Conservation (phyloP, 2,113 vertebrate species). For the Siniperca knerii region DNA sequence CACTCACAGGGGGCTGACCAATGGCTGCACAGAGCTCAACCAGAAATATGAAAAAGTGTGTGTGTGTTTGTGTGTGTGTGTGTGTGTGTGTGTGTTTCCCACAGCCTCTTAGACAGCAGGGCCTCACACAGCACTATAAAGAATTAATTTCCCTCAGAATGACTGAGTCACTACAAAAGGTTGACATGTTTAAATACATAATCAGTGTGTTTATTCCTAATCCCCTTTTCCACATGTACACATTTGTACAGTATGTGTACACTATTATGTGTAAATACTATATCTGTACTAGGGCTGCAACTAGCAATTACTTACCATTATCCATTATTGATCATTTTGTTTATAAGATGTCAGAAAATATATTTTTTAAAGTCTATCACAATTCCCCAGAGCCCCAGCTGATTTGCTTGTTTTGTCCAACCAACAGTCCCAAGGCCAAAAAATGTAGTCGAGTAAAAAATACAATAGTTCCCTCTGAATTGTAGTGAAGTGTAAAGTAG, state of each 20-base stretch:
- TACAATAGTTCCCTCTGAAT: too few relatives aligned
- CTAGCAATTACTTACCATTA: background rate
- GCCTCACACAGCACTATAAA: constrained; percentile 2
- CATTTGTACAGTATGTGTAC: background rate
- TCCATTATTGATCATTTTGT: background rate
- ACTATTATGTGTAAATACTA: background rate
- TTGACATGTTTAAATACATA: constrained; percentile 17
- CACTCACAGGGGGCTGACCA: constrained; percentile 40
- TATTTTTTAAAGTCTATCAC: too few relatives aligned
- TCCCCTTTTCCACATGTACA: background rate
- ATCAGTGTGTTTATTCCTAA: constrained; percentile 8
- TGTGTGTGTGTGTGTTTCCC: constrained; percentile 39
- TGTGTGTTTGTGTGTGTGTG: constrained; percentile 38
- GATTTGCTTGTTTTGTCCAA: background rate
- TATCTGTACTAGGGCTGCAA: background rate
- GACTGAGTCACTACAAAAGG: constrained; percentile 21
- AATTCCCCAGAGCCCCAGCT: too few relatives aligned
- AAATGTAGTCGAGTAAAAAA: background rate
- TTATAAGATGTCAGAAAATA: too few relatives aligned
- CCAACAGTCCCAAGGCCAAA: too few relatives aligned
- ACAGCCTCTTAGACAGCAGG: constrained; percentile 38
- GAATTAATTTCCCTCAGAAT: constrained; percentile 30
- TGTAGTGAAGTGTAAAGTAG: background rate
- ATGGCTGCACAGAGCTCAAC: constrained; percentile 21
- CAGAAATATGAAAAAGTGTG: constrained; percentile 47